phyloP scores from a whole-genome alignment of 37 sponge, comb jelly and placozoan genomes.

The Geodia barretti region DNA sequence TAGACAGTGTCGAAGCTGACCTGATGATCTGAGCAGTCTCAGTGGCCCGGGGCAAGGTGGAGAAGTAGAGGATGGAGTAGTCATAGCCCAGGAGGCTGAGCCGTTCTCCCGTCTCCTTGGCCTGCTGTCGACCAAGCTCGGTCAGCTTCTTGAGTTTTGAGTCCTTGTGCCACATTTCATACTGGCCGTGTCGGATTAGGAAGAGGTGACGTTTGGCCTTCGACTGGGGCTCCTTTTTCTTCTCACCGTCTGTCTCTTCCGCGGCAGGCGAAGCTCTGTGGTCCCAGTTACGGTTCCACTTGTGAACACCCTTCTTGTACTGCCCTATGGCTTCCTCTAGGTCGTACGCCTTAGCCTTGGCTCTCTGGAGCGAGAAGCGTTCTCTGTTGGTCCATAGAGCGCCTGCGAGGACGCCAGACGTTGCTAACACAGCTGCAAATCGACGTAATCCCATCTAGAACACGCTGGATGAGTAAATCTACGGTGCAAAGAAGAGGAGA shows the following conservation, averaged over 20 bases:
- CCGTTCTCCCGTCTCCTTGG: conserved; percentile 73
- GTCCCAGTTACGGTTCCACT: conserved; percentile 92
- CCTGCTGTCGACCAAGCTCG: conserved; percentile 84
- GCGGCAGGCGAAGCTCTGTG: conserved; percentile 22
- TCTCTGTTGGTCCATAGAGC: conserved; percentile 18
- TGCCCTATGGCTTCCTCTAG: background rate
- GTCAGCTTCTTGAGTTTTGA: conserved; percentile 59
- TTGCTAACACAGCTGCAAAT: conserved; percentile 11
- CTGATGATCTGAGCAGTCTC: conserved; percentile 74
- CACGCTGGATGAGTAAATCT: background rate
- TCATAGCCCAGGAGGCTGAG: conserved; percentile 61
- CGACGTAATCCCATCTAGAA: background rate
- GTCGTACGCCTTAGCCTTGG: background rate
- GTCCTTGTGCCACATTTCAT: conserved; percentile 50
- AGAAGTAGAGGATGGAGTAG: conserved; percentile 53
- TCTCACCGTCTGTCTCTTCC: conserved; percentile 10
- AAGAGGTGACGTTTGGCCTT: conserved; percentile 72
- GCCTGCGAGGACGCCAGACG: conserved; percentile 5
- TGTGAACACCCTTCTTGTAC: background rate
- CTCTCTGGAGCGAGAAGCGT: background rate
- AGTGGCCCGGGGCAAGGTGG: conserved; percentile 81
- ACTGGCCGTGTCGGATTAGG: conserved; percentile 89
- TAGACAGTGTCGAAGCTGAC: no score
- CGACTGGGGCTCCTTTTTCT: background rate
- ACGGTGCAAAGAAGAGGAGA: background rate